phyloP scores from a whole-genome alignment of 2,888 invertebrate genomes.

The Parapristionchus giblindavisi region DNA sequence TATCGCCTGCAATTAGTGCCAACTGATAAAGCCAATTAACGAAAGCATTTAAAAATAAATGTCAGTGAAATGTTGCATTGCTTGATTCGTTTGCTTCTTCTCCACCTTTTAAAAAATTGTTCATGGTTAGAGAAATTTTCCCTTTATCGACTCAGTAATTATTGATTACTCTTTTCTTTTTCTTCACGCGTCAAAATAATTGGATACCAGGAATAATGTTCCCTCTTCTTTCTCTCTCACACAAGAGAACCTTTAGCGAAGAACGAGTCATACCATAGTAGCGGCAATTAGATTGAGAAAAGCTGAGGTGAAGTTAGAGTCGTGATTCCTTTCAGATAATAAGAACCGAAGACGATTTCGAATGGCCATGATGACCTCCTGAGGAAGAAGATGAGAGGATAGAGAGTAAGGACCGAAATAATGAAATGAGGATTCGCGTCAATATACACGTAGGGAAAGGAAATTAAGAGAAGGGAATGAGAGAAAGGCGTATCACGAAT shows the following conservation, averaged over 20 bases:
- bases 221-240: neutral
- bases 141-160: neutral
- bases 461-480: neutral
- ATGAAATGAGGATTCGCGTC: neutral
- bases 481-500: neutral
- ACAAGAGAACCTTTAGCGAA: no score
- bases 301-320: constrained; percentile 37
- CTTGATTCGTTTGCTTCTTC: neutral
- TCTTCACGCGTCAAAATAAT: neutral
- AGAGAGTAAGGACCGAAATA: neutral
- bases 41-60: no score
- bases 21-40: no score
- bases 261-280: constrained; percentile 25
- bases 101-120: neutral
- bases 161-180: neutral
- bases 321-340: constrained; percentile 17
- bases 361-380: constrained; percentile 19
- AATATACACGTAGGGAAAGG: neutral
- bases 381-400: neutral
- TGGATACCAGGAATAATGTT: neutral
- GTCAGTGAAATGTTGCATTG: no score
- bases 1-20: no score
- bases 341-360: constrained; percentile 31
- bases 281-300: constrained; percentile 38
- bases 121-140: no score